A percentile compares a stretch with the other conserved stretches of the same genome.
These are phyloP conservation scores for Athene cunicularia DNA, from an alignment of 2,113 vertebrate species.

Conservation along the genomic window DNA sequence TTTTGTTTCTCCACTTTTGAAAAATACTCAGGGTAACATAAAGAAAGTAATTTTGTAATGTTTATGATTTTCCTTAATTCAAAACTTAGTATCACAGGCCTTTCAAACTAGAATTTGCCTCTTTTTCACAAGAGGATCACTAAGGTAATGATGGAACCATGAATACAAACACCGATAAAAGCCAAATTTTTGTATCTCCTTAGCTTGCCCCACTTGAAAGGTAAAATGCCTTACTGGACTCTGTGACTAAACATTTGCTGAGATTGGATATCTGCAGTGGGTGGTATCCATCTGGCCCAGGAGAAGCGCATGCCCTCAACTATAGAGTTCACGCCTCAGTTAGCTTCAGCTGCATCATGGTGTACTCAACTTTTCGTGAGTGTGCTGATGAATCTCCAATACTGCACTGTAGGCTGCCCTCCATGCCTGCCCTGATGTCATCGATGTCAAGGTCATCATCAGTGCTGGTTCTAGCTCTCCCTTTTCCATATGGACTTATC, in stretches of 20 bases:
- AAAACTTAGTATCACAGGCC: neutral
- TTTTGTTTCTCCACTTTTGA: neutral
- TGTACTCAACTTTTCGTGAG: neutral
- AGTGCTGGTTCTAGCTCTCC: neutral
- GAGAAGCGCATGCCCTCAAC: neutral
- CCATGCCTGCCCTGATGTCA: accelerated
- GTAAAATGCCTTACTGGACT: neutral
- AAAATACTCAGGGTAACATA: neutral
- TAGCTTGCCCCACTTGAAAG: neutral
- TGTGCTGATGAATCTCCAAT: neutral
- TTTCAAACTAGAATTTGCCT: neutral
- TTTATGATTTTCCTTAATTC: neutral
- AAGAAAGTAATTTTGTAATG: neutral
- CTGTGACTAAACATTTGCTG: neutral
- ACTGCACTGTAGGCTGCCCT: neutral
- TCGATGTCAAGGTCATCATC: neutral
- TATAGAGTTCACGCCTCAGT: neutral
- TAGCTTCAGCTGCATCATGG: neutral
- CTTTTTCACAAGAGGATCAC: neutral
- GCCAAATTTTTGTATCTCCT: neutral
- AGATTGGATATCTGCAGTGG: neutral
- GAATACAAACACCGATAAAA: neutral
- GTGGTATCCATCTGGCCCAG: neutral
- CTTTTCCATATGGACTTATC: neutral
- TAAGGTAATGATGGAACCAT: neutral